Percentiles rank a stretch among this genome's conserved stretches.
Conservation (phyloP, 2,113 vertebrate genomes). For the Enhydra lutris region DNA sequence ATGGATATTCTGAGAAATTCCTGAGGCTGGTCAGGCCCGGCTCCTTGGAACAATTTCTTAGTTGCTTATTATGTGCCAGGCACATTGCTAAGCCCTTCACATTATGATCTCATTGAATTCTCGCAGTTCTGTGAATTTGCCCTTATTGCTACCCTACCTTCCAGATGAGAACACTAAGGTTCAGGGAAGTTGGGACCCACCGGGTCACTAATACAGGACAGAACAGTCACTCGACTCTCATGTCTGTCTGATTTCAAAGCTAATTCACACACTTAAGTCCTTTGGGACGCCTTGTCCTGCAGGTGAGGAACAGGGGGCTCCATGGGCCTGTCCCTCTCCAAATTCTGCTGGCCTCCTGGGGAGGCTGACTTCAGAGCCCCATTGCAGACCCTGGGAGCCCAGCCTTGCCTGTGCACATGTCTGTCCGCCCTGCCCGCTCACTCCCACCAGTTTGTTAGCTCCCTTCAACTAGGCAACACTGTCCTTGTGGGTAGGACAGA, state of each 20-base stretch:
- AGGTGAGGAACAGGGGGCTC: neutral
- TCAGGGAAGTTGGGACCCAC: neutral
- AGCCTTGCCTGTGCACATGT: neutral
- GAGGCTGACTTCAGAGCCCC: neutral
- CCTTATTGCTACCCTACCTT: neutral
- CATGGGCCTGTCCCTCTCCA: rapidly evolving
- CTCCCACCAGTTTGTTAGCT: neutral
- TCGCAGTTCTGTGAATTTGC: neutral
- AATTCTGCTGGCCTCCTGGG: neutral
- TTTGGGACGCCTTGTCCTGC: neutral
- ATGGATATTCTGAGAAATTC: neutral
- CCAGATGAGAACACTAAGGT: neutral
- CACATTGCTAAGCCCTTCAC: neutral
- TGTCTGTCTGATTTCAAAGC: neutral
- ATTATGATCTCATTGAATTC: neutral
- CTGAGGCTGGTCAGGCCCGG: neutral
- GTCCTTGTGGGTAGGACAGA: too few species aligned
- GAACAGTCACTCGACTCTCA: neutral
- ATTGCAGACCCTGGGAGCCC: neutral
- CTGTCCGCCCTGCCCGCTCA: neutral
- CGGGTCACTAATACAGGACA: neutral
- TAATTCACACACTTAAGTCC: too few species aligned
- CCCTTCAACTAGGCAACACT: neutral
- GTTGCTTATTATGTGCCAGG: neutral
- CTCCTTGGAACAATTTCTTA: neutral